Evolutionary conservation across 2,888 invertebrate species (phyloP).

Genomic region (Drosophila conformis): DNA sequence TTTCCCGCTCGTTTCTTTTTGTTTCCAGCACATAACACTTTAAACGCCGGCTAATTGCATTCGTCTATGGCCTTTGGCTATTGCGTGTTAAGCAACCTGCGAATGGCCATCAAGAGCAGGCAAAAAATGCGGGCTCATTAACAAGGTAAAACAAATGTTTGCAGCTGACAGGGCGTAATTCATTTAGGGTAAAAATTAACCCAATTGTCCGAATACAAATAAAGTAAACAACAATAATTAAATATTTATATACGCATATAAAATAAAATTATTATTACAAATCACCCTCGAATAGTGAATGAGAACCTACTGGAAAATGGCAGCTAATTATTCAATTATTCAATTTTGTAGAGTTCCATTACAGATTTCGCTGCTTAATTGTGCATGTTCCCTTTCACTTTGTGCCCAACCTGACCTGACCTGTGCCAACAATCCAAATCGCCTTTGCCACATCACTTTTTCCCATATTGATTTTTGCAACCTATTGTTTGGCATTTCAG

Average conservation of each 20-base stretch:
- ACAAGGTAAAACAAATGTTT: not conserved
- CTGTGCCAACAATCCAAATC: not conserved
- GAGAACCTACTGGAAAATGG: not conserved
- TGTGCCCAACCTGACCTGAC: not conserved
- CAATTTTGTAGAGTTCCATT: not conserved
- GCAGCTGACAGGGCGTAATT: not conserved
- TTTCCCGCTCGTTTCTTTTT: not conserved
- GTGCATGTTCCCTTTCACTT: slow-evolving; percentile 24
- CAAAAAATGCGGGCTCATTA: not conserved
- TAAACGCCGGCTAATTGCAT: slow-evolving; percentile 9
- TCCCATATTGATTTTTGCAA: not conserved
- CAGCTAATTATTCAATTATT: not conserved
- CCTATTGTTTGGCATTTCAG: slow-evolving; percentile 6
- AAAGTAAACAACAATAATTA: too few species aligned
- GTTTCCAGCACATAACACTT: slow-evolving; percentile 11
- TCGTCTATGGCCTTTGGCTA: slow-evolving; percentile 17
- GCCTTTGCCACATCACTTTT: slow-evolving; percentile 1
- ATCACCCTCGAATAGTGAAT: not conserved
- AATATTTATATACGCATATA: not conserved
- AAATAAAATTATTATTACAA: not conserved
- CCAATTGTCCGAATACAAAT: too few species aligned
- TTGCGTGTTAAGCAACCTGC: slow-evolving; percentile 14
- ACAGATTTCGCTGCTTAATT: not conserved
- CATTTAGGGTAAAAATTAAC: too few species aligned
- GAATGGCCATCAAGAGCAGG: not conserved